Percentiles rank a stretch among this genome's conserved stretches.
These are phyloP conservation scores for Seladonia tumulorum DNA, from an alignment of 2,888 invertebrate species.

Conservation along the genomic window DNA sequence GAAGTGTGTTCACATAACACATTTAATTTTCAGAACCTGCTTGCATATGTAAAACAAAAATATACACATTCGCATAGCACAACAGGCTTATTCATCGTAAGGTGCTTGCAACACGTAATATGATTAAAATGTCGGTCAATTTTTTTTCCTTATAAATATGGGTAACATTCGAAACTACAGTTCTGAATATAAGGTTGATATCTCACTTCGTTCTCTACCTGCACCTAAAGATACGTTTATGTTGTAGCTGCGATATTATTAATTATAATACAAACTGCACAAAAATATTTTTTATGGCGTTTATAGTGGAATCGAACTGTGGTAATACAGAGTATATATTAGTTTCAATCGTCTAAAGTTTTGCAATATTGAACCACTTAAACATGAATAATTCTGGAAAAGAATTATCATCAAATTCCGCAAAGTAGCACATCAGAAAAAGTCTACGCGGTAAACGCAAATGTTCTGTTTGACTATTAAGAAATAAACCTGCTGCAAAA, in stretches of 20 bases:
- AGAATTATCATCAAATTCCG: too few relatives aligned
- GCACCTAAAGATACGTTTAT: neutral
- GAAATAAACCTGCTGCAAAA: too few relatives aligned
- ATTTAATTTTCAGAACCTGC: slow-evolving; percentile 19
- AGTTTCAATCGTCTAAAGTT: too few relatives aligned
- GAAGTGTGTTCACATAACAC: slow-evolving; percentile 17
- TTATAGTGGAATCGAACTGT: neutral
- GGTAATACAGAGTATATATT: too few relatives aligned
- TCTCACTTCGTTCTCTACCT: neutral
- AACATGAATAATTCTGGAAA: too few relatives aligned
- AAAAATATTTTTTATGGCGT: neutral
- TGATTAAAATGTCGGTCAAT: slow-evolving; percentile 19
- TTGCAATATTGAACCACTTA: too few relatives aligned
- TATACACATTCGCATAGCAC: slow-evolving; percentile 41
- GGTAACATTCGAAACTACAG: neutral
- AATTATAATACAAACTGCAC: too few relatives aligned
- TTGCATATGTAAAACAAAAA: slow-evolving; percentile 37
- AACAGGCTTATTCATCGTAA: slow-evolving; percentile 26
- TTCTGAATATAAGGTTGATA: neutral
- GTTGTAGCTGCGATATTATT: neutral
- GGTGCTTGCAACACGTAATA: slow-evolving; percentile 23
- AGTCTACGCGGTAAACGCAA: too few relatives aligned
- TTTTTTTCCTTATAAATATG: neutral
- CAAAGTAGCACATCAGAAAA: too few relatives aligned
- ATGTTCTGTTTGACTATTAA: neutral